These are phyloP conservation scores for Formica aserva DNA, from an alignment of 2,888 invertebrate genomes.

Conservation along the genomic window DNA sequence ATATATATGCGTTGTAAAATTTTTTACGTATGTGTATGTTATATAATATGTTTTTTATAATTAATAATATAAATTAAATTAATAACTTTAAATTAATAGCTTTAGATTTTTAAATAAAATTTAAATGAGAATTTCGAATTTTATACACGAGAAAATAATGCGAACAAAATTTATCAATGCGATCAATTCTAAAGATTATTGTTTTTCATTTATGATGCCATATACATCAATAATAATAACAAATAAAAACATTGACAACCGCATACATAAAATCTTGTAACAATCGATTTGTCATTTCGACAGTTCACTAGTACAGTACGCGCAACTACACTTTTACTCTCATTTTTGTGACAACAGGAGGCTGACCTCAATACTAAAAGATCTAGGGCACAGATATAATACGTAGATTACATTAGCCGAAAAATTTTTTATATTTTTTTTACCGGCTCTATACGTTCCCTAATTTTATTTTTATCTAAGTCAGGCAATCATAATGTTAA, in stretches of 20 bases:
- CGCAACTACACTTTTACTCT: slow-evolving; percentile 64
- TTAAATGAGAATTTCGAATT: not conserved
- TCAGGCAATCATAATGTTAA: not conserved
- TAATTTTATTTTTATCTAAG: not conserved
- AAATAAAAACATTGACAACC: slow-evolving; percentile 12
- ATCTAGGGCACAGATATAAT: slow-evolving; percentile 68
- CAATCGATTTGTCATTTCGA: slow-evolving; percentile 60
- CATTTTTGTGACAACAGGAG: slow-evolving; percentile 62
- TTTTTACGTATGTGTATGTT: too few relatives aligned
- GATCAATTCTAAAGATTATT: not conserved
- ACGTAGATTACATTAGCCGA: slow-evolving; percentile 63
- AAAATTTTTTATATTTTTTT: slow-evolving; percentile 18
- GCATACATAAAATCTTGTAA: slow-evolving; percentile 48
- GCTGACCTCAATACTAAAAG: slow-evolving; percentile 32
- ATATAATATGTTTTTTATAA: too few relatives aligned
- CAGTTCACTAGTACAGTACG: slow-evolving; percentile 46
- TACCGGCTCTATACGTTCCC: not conserved
- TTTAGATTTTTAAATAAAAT: not conserved
- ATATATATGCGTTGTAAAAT: too few relatives aligned
- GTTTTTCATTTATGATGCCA: not conserved
- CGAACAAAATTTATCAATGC: not conserved
- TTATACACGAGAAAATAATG: not conserved
- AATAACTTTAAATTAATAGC: not conserved
- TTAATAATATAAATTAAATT: too few relatives aligned
- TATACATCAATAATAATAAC: not conserved